A percentile compares a stretch with the other conserved stretches of the same genome.
phyloP scores from a whole-genome alignment of 2,888 invertebrate species.

The Trachelus tabidus region DNA sequence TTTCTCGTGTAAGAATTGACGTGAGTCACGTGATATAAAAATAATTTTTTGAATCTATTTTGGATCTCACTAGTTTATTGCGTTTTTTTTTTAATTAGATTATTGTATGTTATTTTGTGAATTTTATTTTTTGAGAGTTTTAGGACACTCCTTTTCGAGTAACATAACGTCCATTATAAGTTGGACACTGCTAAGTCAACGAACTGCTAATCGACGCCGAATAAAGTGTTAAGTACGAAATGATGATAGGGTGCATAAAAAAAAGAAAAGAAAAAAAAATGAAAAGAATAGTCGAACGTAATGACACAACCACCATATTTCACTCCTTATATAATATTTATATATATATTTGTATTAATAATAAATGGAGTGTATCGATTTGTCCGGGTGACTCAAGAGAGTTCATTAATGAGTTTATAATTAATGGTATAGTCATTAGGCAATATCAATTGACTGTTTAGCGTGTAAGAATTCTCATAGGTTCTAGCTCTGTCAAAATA shows the following conservation, averaged over 20 bases:
- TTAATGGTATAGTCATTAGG: background rate
- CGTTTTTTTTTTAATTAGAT: too few relatives aligned
- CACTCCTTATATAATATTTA: background rate
- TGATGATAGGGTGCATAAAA: constrained; percentile 2
- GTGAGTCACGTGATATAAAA: too few relatives aligned
- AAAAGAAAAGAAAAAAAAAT: constrained; percentile 18
- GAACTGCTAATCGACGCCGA: background rate
- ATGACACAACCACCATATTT: background rate
- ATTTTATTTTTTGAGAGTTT: too few relatives aligned
- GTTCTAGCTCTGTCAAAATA: background rate
- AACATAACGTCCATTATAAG: background rate
- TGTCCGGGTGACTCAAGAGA: background rate
- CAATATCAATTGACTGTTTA: constrained; percentile 4
- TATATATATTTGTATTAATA: constrained; percentile 7
- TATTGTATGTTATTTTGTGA: too few relatives aligned
- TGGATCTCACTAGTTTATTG: too few relatives aligned
- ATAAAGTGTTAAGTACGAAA: constrained; percentile 11
- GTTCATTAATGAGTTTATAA: background rate
- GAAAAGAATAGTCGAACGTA: background rate
- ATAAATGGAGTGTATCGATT: background rate
- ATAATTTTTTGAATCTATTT: too few relatives aligned
- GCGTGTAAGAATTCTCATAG: background rate
- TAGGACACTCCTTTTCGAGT: too few relatives aligned
- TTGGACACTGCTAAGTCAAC: background rate
- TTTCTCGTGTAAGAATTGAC: too few relatives aligned